Base-by-base conservation (phyloP, 2,113 vertebrate species). In the Gnathonemus echidnorhynchus region DNA sequence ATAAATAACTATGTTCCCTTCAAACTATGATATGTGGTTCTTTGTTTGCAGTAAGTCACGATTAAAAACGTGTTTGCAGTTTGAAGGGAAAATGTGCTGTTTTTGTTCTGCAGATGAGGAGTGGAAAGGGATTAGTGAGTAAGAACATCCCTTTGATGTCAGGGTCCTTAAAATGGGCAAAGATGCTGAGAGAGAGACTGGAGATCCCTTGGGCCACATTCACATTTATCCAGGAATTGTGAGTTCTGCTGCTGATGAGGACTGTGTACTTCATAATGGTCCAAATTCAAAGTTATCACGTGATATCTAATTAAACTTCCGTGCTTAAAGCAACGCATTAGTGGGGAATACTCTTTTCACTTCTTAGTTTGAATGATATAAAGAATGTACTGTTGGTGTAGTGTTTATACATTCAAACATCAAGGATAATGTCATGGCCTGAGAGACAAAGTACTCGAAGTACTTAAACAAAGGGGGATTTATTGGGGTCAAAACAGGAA, bases 131-230 rank as follows among this genome's bases (percentile, higher is more conserved):
- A 92, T 70, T 92, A 74, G 91, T 96, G 90, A 92, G 92, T 42
- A 97, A 96, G 95, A 97, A 97, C 91, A 96, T 95, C 93, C 92
- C 95, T 39, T 90, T 92, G 88, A 95, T 95, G 91, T 96, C 96
- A 49, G 96, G 95, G 93, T 95, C 94, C 45, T 91, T 97, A 86
- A 96, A 95, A 90, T 97, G 95, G 95, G 94, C 94, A 91, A 95
- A 95, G 93, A 95, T 97, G 93, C 91, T 96, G 2, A 94, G 94
- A 91, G 94, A 95, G 80, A 89, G 91, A 88, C 95, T 97, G 89
- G 91, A 97, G 53, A 92, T 7, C 4, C 95, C 95, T 21, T 97
- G 96, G 96, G 95, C 96, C 91, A 94, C 92, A 85, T 94, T 97
- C 35, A 86, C 77, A 45, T 92, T 93, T 91, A 91, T 97, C 17